Base-by-base conservation (phyloP, 2,797 vertebrate genomes). In the Pygocentrus nattereri region DNA sequence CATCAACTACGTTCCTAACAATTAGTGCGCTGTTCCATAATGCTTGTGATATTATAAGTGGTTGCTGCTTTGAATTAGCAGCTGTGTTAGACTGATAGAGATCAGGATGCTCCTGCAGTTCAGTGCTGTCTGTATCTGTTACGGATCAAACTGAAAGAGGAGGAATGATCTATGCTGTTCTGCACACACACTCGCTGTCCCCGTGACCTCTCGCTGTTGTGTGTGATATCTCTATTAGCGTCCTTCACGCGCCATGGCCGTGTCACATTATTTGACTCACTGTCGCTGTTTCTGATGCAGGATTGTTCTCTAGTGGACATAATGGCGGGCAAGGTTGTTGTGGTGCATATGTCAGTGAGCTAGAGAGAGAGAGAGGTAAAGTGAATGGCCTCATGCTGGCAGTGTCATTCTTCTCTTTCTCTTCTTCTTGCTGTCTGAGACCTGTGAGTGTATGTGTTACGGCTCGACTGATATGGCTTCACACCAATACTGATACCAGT, bases 11-110 rank as follows among this genome's bases (percentile, higher is more conserved):
- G 44, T 61, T 62, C 27, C 19, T 38, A 16, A 21, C n/a, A 74
- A 56, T 74, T 44, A 16, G 30, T 27, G 38, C 19, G 2, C 31
- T 38, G 30, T 38, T 27, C 31, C 18, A 11, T 65, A 38, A 38
- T 34, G 62, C 62, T 65, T 65, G 62, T 65, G 62, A 65, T 65
- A 65, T 65, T 65, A 38, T 65, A 65, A 65, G 38, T 65, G 30
- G 62, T 2, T 65, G 30, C 62, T 65, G 31, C 31, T 34, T 34
- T 65, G 31, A 65, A 65, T 65, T 65, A 65, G 62, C 62, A 21
- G 31, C 30, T 2, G 31, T 27, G 49, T 31, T n/a, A 18, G 68
- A 78, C 12, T 31, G 65, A 78, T 78, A 52, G 54, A 58, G 65
- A 65, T 23, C 47, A 25, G n/a, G 65, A 25, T n/a, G 30, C 47